Conservation (phyloP, 2,888 invertebrate genomes). For the Dendrolimus pini region DNA sequence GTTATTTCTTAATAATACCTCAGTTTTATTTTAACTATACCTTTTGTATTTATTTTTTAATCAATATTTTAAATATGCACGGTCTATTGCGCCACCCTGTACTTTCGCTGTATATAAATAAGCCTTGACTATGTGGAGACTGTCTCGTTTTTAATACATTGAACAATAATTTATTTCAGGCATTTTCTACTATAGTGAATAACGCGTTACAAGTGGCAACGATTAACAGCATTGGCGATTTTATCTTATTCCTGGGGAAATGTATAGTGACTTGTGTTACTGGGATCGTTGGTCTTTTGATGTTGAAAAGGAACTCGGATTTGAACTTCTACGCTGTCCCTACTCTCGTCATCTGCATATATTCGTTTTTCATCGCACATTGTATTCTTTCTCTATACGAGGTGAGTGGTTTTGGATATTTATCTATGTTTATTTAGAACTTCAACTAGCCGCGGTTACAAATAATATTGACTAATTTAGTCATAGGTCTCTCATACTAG, state of each 20-base stretch:
- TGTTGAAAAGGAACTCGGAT: constrained; percentile 83
- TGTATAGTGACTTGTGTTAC: constrained; percentile 87
- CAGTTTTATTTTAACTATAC: no score
- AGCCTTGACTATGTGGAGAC: no score
- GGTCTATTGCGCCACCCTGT: no score
- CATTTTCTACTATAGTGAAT: constrained; percentile 88
- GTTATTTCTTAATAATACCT: no score
- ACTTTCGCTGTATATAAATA: neutral
- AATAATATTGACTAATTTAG: no score
- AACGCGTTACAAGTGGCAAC: constrained; percentile 93
- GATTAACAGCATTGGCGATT: constrained; percentile 95
- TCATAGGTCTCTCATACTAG: no score
- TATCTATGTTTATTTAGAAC: neutral
- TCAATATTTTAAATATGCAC: no score
- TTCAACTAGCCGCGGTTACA: neutral
- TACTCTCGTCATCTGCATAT: constrained; percentile 88
- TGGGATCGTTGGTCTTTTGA: constrained; percentile 83
- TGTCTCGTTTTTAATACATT: neutral
- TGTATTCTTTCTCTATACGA: constrained; percentile 95
- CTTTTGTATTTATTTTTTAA: no score
- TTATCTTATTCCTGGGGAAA: constrained; percentile 93
- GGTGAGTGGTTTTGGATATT: constrained; percentile 64
- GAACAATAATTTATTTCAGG: constrained; percentile 67
- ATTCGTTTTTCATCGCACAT: constrained; percentile 94
- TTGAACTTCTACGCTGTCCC: constrained; percentile 92